Percentiles rank a stretch among this genome's conserved stretches.
Conservation (phyloP, 2,888 invertebrate genomes). For the Thymelicus lineola region DNA sequence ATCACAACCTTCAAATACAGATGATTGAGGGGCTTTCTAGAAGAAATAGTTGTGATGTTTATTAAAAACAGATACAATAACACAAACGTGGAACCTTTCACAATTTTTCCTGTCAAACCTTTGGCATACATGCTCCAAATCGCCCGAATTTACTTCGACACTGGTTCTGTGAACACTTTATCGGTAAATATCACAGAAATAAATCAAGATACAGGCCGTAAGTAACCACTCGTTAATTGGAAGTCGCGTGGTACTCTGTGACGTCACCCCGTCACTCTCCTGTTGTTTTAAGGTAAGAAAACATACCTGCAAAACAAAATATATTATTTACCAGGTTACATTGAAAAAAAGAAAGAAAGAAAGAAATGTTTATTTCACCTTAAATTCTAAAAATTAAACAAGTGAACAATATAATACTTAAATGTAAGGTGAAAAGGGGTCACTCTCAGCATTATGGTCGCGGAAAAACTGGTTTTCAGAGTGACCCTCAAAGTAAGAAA, state of each 20-base stretch:
- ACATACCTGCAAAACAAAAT: neutral
- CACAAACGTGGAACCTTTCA: neutral
- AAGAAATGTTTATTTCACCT: too few species aligned
- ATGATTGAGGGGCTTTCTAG: neutral
- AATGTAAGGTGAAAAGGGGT: too few species aligned
- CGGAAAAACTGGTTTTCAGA: too few species aligned
- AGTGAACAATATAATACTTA: too few species aligned
- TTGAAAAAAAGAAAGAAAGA: too few species aligned
- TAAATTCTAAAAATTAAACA: too few species aligned
- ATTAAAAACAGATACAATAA: neutral
- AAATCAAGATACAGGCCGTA: neutral
- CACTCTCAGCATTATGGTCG: too few species aligned
- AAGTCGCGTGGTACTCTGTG: neutral
- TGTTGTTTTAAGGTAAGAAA: neutral
- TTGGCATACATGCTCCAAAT: slow-evolving; percentile 17
- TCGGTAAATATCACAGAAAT: slow-evolving; percentile 7
- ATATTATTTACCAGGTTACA: neutral
- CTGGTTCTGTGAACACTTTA: slow-evolving; percentile 63
- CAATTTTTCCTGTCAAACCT: slow-evolving; percentile 17
- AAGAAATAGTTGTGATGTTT: too few species aligned
- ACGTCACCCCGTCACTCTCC: neutral
- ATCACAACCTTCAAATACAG: neutral
- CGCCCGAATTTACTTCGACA: slow-evolving; percentile 47
- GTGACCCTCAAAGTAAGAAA: too few species aligned
- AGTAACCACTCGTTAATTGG: neutral